These are phyloP conservation scores for Latrodectus elegans DNA, from an alignment of 2,888 invertebrate genomes.

Conservation along the genomic window DNA sequence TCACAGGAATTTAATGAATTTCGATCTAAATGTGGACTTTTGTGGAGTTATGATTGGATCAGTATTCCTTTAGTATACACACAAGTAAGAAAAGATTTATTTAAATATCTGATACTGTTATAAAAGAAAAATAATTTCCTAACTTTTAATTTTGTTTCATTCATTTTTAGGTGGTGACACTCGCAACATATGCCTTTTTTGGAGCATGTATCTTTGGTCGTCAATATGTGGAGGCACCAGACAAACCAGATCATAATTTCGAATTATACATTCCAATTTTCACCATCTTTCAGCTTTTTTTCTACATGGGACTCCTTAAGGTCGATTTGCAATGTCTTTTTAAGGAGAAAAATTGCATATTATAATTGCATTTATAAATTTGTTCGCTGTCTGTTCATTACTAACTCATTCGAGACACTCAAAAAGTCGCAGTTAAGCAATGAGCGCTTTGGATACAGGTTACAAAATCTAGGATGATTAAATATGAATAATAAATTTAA, in stretches of 20 bases:
- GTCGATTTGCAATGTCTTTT: conserved; percentile 73
- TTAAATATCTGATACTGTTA: background rate
- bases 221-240: conserved; percentile 77
- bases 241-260: conserved; percentile 71
- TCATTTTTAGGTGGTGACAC: conserved; percentile 78
- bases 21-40: conserved; percentile 78
- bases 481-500: too few species aligned
- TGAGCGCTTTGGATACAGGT: too few species aligned
- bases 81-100: conserved; percentile 76
- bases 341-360: too few species aligned
- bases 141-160: background rate
- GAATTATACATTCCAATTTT: conserved; percentile 80
- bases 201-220: conserved; percentile 79
- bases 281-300: conserved; percentile 81
- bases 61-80: conserved; percentile 81
- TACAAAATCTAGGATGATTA: too few species aligned
- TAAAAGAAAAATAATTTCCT: background rate
- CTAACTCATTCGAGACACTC: too few species aligned
- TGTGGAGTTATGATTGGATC: conserved; percentile 82
- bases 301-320: conserved; percentile 82
- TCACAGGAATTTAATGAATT: conserved; percentile 79
- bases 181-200: conserved; percentile 81
- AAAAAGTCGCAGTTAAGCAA: too few species aligned
- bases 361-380: too few species aligned
- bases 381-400: too few species aligned